Evolutionary conservation across 2,113 vertebrate species (phyloP).

Genomic region (Brachionichthys hirsutus): DNA sequence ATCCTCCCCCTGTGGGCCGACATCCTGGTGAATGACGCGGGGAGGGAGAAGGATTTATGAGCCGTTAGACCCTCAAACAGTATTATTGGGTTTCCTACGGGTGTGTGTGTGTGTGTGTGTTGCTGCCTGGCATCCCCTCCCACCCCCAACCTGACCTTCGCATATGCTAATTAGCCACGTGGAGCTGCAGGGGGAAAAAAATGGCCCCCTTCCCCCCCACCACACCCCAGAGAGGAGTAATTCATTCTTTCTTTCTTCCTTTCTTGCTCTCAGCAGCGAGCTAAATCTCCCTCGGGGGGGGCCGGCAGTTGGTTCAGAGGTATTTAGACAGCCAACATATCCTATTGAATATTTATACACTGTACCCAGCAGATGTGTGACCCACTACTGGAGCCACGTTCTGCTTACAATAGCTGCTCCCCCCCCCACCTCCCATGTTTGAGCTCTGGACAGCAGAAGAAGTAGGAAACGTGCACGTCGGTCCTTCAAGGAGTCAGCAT

Average conservation of each 20-base stretch:
- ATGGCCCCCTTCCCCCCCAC: slow-evolving; percentile 51
- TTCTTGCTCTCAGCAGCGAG: slow-evolving; percentile 35
- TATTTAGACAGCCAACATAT: slow-evolving; percentile 58
- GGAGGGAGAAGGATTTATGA: slow-evolving; percentile 47
- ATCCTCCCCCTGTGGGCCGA: slow-evolving; percentile 44
- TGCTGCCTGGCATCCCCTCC: slow-evolving; percentile 69
- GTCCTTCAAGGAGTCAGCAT: slow-evolving; percentile 5
- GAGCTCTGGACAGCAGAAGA: neutral
- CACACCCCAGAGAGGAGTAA: slow-evolving; percentile 71
- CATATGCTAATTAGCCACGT: slow-evolving; percentile 94
- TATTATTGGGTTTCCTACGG: slow-evolving; percentile 70
- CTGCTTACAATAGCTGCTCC: slow-evolving; percentile 6
- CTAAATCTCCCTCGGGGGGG: slow-evolving; percentile 52
- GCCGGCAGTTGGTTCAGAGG: slow-evolving; percentile 51
- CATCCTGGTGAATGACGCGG: slow-evolving; percentile 30
- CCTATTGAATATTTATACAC: slow-evolving; percentile 63
- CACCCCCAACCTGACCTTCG: slow-evolving; percentile 84
- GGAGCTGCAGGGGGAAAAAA: slow-evolving; percentile 80
- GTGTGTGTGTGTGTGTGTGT: slow-evolving; percentile 42
- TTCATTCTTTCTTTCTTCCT: neutral
- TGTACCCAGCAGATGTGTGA: slow-evolving; percentile 31
- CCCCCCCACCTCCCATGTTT: slow-evolving; percentile 4
- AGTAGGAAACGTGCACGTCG: slow-evolving; percentile 5
- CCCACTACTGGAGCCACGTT: slow-evolving; percentile 11
- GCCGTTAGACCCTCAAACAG: slow-evolving; percentile 11